Evolutionary conservation across 2,888 invertebrate species (phyloP), one percentile per base, ranked within the genome.

Genomic region (Cerastoderma edule): DNA sequence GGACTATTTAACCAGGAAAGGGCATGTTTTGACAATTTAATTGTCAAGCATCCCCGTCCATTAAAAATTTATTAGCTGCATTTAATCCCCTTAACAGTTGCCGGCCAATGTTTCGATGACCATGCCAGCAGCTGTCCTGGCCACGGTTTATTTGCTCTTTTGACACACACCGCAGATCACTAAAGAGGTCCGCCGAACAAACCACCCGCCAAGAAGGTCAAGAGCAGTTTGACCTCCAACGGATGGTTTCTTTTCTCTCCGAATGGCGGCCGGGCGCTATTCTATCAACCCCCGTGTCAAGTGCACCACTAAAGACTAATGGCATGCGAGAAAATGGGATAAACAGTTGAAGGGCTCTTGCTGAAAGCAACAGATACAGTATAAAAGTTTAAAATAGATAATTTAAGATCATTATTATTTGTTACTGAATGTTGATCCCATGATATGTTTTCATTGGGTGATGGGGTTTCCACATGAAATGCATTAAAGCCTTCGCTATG

Each of bases 71-170:
- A 78, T 72, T 74, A 44, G 33, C 39, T 46, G 64, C 67, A 57
- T 50, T 72, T 75, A 73, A 72, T 75, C 74, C 64, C 57, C 54
- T 67, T 63, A 67, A 46, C 60, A 48, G 54, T 60, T 67, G 70
- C 66, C 32, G 63, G 72, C 54, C 32, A 72, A 69, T 70, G 79
- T 66, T 28, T 69, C 54, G 22, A 44, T 33, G 69, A 63, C 54
- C 66, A 65, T 56, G 35, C 48, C 50, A 63, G 65, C 79, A 79
- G 79, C 72, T 79, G 79, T 70, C 66, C n/a, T 48, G 63, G 33
- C 56, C 53, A 35, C 48, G 46, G 44, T 79, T 75, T 79, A 79
- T 75, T 75, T 72, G 79, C 70, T 56, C 79, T 72, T 72, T 79
- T 72, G 75, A 72, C 72, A 65, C n/a, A n/a, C 54, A 30, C 16